phyloP scores from a whole-genome alignment of 1,140 invertebrate species.

The Tetramorium simillimum region DNA sequence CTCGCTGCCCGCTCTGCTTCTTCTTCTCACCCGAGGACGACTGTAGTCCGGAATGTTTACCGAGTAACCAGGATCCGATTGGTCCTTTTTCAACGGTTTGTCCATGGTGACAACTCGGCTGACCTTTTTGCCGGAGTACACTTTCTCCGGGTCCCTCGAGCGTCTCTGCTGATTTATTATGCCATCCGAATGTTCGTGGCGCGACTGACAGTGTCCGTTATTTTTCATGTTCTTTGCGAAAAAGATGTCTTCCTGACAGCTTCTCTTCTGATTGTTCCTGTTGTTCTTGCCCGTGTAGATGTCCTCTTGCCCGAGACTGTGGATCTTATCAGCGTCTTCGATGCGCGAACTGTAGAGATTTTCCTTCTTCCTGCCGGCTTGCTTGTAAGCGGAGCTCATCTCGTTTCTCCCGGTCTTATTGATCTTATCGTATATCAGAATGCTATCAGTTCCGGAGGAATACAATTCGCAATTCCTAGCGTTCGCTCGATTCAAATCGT shows the following conservation, averaged over 20 bases:
- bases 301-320: slow-evolving; percentile 76
- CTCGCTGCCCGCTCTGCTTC: slow-evolving; percentile 82
- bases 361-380: slow-evolving; percentile 54
- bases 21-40: slow-evolving; percentile 70
- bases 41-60: slow-evolving; percentile 50
- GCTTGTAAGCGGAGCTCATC: slow-evolving; percentile 75
- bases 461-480: not conserved
- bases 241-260: slow-evolving; percentile 69
- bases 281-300: slow-evolving; percentile 69
- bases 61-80: slow-evolving; percentile 27
- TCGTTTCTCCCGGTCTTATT: slow-evolving; percentile 57
- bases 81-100: slow-evolving; percentile 65
- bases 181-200: slow-evolving; percentile 15
- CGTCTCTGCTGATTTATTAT: slow-evolving; percentile 53
- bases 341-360: slow-evolving; percentile 77
- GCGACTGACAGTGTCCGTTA: slow-evolving; percentile 13
- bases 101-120: slow-evolving; percentile 75
- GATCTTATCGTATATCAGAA: slow-evolving; percentile 56
- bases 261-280: slow-evolving; percentile 28
- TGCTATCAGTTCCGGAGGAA: not conserved
- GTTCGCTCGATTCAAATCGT: slow-evolving; percentile 54
- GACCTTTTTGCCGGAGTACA: slow-evolving; percentile 47
- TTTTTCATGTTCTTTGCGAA: slow-evolving; percentile 62
- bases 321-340: slow-evolving; percentile 83
- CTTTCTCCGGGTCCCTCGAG: slow-evolving; percentile 57